Evolutionary conservation across 2,888 invertebrate species (phyloP).

Genomic region (Tachystola acroxantha): DNA sequence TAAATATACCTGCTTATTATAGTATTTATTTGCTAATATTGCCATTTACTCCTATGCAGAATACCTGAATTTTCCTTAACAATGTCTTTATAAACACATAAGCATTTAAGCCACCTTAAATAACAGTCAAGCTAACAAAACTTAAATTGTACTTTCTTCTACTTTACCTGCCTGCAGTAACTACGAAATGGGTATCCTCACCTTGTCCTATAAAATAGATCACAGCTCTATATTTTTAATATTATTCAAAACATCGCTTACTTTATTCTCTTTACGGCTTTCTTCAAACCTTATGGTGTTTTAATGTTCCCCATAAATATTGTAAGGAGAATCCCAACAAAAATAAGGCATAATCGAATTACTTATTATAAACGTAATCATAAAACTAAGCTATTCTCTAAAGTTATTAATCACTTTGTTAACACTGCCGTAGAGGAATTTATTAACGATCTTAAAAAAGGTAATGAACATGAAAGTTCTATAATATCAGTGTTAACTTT

Average conservation of each 20-base stretch:
- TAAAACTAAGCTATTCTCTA: conserved; percentile 31
- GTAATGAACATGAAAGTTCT: conserved; percentile 24
- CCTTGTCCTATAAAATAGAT: no score
- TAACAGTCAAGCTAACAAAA: no score
- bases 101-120: no score
- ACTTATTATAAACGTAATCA: conserved; percentile 30
- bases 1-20: no score
- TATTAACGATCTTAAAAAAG: conserved; percentile 22
- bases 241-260: conserved; percentile 33
- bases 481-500: not conserved
- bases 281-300: conserved; percentile 30
- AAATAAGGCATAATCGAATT: conserved; percentile 39
- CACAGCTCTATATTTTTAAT: not conserved
- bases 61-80: no score
- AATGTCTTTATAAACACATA: no score
- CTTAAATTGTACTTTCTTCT: no score
- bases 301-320: conserved; percentile 44
- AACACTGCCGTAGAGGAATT: conserved; percentile 24
- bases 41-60: no score
- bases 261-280: conserved; percentile 23
- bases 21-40: no score
- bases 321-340: conserved; percentile 28
- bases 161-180: no score
- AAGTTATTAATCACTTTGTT: conserved; percentile 25
- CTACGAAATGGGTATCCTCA: no score